These are phyloP conservation scores for Picathartes gymnocephalus DNA, from an alignment of 2,113 vertebrate species.

Conservation along the genomic window DNA sequence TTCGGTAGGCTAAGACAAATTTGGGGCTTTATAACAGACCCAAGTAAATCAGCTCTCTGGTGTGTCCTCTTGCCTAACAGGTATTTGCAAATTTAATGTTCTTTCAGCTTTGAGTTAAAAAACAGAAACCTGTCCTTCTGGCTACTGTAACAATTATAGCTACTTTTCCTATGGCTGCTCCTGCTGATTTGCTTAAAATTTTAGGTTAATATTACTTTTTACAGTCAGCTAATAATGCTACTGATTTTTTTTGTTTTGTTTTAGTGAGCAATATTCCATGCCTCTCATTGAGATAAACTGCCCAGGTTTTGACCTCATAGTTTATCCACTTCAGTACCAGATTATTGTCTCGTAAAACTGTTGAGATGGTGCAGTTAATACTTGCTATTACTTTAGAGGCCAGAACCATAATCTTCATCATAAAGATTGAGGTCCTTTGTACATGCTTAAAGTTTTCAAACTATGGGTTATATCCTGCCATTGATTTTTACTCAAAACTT, in stretches of 20 bases:
- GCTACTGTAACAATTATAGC: neutral
- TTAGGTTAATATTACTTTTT: slow-evolving; percentile 17
- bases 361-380: slow-evolving; percentile 54
- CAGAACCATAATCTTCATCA: slow-evolving; percentile 33
- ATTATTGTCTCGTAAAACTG: slow-evolving; percentile 62
- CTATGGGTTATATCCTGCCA: slow-evolving; percentile 60
- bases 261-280: slow-evolving; percentile 49
- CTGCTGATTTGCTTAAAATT: slow-evolving; percentile 2
- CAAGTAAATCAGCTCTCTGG: neutral
- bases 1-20: neutral
- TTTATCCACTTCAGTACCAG: slow-evolving; percentile 55
- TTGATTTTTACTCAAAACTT: slow-evolving; percentile 69
- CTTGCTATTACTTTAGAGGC: slow-evolving; percentile 52
- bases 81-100: neutral
- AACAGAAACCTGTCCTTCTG: neutral
- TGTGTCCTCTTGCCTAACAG: neutral
- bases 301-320: slow-evolving; percentile 15
- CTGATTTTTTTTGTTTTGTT: slow-evolving; percentile 1
- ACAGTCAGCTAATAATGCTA: neutral
- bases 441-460: slow-evolving; percentile 65
- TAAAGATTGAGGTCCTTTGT: slow-evolving; percentile 66
- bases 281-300: slow-evolving; percentile 52
- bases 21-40: neutral
- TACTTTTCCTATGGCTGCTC: neutral
- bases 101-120: neutral